Percentiles rank a stretch among this genome's conserved stretches.
These are phyloP conservation scores for Drosophila insularis DNA, from an alignment of 1,140 invertebrate genomes.

Conservation along the genomic window DNA sequence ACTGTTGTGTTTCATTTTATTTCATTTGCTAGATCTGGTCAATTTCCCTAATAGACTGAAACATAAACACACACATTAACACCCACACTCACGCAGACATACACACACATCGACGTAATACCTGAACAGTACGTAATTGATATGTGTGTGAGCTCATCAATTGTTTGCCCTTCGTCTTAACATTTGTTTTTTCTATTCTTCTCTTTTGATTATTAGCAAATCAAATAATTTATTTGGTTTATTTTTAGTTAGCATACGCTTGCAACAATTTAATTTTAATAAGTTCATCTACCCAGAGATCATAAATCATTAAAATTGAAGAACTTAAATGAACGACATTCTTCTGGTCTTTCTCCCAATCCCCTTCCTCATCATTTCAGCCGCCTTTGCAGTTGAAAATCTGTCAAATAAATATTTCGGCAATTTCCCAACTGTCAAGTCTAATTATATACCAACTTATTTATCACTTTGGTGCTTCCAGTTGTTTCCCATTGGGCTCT, in stretches of 20 bases:
- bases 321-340: conserved; percentile 1
- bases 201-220: conserved; percentile 5
- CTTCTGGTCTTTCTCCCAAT: not conserved
- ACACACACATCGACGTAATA: not conserved
- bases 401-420: conserved; percentile 3
- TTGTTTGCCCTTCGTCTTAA: conserved; percentile 2
- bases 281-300: not conserved
- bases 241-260: not conserved
- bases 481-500: not conserved
- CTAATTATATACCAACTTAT: conserved; percentile 4
- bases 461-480: conserved; percentile 6
- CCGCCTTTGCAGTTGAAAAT: not conserved
- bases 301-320: conserved; percentile 9
- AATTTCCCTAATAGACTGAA: conserved; percentile 58
- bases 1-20: conserved; percentile 6
- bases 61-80: conserved; percentile 22
- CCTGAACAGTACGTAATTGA: conserved; percentile 8
- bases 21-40: conserved; percentile 32
- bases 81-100: not conserved
- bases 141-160: conserved; percentile 13
- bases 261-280: conserved; percentile 9
- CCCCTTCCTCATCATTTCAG: not conserved
- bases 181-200: not conserved
- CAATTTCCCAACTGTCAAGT: conserved; percentile 6
- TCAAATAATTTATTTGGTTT: not conserved